Conservation (phyloP, 2,113 vertebrate genomes). For the Barbus barbus region DNA sequence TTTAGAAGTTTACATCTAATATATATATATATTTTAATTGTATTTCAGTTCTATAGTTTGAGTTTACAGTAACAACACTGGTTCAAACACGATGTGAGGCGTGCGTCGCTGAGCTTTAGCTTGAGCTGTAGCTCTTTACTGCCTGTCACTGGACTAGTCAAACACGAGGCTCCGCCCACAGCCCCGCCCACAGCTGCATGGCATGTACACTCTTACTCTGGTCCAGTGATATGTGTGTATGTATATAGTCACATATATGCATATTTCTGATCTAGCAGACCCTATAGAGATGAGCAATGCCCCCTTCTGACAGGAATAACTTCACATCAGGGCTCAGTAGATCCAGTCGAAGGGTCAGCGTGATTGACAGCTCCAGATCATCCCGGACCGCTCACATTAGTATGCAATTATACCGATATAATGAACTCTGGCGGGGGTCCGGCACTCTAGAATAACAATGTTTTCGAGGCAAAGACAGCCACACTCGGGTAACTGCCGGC, state of each 20-base stretch:
- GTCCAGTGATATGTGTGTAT: not conserved
- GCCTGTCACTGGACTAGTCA: slow-evolving; percentile 64
- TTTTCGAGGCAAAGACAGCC: not conserved
- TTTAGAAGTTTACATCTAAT: not conserved
- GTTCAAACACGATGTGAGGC: not conserved
- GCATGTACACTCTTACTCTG: not conserved
- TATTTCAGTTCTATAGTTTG: no score
- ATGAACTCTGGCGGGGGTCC: not conserved
- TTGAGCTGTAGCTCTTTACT: no score
- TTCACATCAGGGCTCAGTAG: not conserved
- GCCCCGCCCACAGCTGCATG: not conserved
- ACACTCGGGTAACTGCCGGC: not conserved
- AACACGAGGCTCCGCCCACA: not conserved
- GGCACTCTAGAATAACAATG: not conserved
- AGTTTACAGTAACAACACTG: no score
- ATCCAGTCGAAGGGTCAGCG: not conserved
- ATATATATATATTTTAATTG: no score
- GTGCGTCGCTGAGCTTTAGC: not conserved
- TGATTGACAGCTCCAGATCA: slow-evolving; percentile 36
- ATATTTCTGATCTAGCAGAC: not conserved
- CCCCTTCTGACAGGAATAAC: not conserved
- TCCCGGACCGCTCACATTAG: not conserved
- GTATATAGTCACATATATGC: not conserved
- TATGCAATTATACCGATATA: not conserved
- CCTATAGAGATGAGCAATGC: not conserved